Evolutionary conservation across 2,113 vertebrate species (phyloP).

Genomic region (Typhlomys cinereus): DNA sequence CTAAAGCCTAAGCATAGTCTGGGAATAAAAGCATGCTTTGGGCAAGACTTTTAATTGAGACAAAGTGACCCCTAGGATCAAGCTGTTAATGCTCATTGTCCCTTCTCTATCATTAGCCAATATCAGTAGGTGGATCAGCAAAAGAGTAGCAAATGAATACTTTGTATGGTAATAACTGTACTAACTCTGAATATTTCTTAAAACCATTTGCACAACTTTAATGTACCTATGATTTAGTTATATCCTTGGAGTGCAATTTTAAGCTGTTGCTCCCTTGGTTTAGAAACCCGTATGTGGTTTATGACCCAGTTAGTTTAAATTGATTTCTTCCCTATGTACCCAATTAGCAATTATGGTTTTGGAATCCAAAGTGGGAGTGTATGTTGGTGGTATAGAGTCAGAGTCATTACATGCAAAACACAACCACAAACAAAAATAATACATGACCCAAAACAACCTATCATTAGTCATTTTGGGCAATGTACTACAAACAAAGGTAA

Average conservation of each 20-base stretch:
- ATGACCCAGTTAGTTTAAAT: constrained; percentile 73
- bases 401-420: constrained; percentile 44
- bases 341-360: constrained; percentile 64
- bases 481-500: not conserved
- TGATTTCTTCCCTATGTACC: constrained; percentile 60
- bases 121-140: constrained; percentile 5
- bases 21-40: constrained; percentile 49
- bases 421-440: constrained; percentile 58
- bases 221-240: constrained; percentile 58
- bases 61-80: constrained; percentile 45
- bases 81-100: constrained; percentile 34
- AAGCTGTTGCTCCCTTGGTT: constrained; percentile 56
- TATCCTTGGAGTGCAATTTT: constrained; percentile 64
- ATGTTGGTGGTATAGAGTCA: constrained; percentile 42
- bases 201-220: constrained; percentile 57
- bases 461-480: constrained; percentile 8
- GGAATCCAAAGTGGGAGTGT: constrained; percentile 30
- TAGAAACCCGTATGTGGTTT: constrained; percentile 65
- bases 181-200: constrained; percentile 62
- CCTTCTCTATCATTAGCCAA: constrained; percentile 38
- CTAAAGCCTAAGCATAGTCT: not conserved
- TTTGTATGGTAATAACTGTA: not conserved
- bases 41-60: constrained; percentile 58
- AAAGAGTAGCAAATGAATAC: constrained; percentile 25
- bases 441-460: constrained; percentile 12